Evolutionary conservation across 2,113 vertebrate genomes (phyloP), one percentile per base, ranked within the genome.

Genomic region (Gambusia affinis): DNA sequence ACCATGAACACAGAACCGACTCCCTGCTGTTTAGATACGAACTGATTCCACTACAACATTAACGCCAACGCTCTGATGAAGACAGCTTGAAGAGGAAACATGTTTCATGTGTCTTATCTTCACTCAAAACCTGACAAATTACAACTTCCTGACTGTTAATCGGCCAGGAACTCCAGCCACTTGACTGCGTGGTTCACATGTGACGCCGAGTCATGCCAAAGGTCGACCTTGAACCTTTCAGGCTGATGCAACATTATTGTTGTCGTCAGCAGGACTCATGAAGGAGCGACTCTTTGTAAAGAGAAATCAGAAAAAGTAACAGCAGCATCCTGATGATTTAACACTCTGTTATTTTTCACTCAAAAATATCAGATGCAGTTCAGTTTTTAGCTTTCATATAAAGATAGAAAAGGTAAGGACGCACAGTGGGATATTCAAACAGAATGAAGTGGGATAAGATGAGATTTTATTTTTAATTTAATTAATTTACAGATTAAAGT

Each of bases 171-270:
- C 35, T 37, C 35, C 11, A 37, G 10, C 7, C 33, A 35, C 33
- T 35, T 3, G 30, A 3, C 60, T 15, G 39, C 28, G 30, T 64
- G 80, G 66, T 10, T n/a, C 72, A 88, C 81, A 87, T 81, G 83
- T 89, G 87, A 90, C 72, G 47, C 47, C 1, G 12, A 68, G 51
- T 30, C 79, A 31, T 51, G 65, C 62, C 29, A 24, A 10, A 15
- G 15, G 54, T 54, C 11, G 51, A 74, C 73, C 82, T 60, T 3
- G 1, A 24, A 11, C 17, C 27, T 31, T 30, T 60, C 12, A 42
- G 8, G 66, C 24, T 24, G 3, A 33, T 51, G 47, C 35, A 4
- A 10, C 44, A 12, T 33, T 2, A 51, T 54, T 22, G 47, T 35
- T 17, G 57, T 60, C 37, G 62, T 82, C 73, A 37, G 70, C 30